phyloP scores from a whole-genome alignment of 2,797 vertebrate genomes.

The Paguma larvata region DNA sequence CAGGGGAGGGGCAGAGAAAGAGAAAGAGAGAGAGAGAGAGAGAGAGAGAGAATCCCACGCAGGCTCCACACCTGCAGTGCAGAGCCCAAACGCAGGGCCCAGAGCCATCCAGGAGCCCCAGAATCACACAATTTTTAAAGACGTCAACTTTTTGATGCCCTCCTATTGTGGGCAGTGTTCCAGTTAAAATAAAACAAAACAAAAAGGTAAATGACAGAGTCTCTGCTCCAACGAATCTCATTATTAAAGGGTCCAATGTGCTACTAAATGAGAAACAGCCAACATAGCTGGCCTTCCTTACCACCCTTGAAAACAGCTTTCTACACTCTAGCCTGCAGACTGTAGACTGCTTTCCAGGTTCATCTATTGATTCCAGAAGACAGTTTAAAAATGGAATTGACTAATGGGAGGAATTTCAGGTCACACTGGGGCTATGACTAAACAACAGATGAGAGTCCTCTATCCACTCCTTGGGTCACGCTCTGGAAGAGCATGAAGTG shows the following conservation, averaged over 20 bases:
- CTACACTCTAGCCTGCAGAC: not conserved
- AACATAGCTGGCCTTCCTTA: not conserved
- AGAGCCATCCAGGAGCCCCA: not conserved
- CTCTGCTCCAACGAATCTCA: not conserved
- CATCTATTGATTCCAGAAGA: not conserved
- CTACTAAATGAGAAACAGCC: not conserved
- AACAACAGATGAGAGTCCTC: not conserved
- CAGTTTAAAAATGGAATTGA: constrained; percentile 9
- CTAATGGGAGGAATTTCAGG: constrained; percentile 32
- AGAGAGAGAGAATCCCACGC: too few species aligned
- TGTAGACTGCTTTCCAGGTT: not conserved
- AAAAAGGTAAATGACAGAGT: not conserved
- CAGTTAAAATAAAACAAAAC: not conserved
- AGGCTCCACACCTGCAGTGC: too few species aligned
- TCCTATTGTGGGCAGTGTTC: not conserved
- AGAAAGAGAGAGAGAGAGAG: too few species aligned
- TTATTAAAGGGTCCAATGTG: not conserved
- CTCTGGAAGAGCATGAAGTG: not conserved
- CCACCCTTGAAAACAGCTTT: not conserved
- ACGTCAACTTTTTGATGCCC: not conserved
- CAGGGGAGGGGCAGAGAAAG: too few species aligned
- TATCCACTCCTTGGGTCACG: too few species aligned
- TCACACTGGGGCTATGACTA: not conserved
- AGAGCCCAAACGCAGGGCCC: not conserved
- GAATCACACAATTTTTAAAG: constrained; percentile 20